These are phyloP conservation scores for Artibeus jamaicensis DNA, from an alignment of 2,797 vertebrate species.

Conservation along the genomic window DNA sequence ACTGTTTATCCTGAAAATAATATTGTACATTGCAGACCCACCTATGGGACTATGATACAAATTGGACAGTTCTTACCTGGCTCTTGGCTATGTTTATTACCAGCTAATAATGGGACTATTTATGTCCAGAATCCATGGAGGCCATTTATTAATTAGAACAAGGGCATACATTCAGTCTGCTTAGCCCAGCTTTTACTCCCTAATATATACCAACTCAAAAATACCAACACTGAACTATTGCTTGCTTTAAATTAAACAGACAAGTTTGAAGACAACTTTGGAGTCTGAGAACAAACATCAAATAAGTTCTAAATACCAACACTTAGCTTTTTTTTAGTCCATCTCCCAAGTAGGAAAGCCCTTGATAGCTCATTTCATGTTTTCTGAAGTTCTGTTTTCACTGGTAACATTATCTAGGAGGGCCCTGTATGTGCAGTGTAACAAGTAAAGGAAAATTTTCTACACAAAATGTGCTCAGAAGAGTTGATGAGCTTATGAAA, in stretches of 20 bases:
- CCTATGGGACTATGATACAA: neutral
- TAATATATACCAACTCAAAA: neutral
- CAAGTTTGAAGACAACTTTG: neutral
- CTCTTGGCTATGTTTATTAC: neutral
- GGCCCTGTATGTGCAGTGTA: neutral
- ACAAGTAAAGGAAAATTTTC: conserved; percentile 26
- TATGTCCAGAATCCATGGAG: neutral
- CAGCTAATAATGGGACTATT: neutral
- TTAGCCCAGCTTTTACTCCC: neutral
- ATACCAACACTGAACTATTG: neutral
- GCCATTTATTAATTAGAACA: conserved; percentile 1
- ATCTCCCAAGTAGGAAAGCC: neutral
- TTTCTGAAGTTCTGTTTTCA: conserved; percentile 40
- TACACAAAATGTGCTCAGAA: neutral
- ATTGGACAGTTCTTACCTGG: neutral
- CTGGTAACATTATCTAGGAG: neutral
- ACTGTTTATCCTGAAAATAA: neutral
- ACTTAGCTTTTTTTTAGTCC: neutral
- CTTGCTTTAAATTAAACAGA: conserved; percentile 28
- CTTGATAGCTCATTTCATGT: conserved; percentile 14
- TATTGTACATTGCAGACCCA: neutral
- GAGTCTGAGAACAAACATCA: neutral
- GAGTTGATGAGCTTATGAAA: neutral
- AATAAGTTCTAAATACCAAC: neutral
- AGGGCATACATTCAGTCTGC: neutral